A percentile compares a stretch with the other conserved stretches of the same genome.
Evolutionary conservation across 2,797 vertebrate genomes (phyloP).

Genomic region (Notolepis coatsorum): DNA sequence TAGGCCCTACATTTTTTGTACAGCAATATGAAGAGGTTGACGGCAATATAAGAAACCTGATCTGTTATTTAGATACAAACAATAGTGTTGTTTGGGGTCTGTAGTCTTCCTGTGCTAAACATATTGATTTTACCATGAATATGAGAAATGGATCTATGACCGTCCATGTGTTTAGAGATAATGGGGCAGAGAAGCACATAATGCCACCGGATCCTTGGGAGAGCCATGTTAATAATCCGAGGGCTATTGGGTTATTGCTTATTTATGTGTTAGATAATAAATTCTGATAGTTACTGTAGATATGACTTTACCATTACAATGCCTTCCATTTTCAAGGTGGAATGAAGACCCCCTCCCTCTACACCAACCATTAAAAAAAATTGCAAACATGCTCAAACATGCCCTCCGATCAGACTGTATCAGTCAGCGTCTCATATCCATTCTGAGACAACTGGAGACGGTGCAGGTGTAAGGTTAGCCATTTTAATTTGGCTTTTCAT

Average conservation of each 20-base stretch:
- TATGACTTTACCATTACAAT: conserved; percentile 47
- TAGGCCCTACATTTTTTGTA: not conserved
- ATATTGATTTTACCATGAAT: conserved; percentile 63
- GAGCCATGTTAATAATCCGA: conserved; percentile 57
- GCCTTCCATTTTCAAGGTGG: conserved; percentile 34
- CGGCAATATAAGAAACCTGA: not conserved
- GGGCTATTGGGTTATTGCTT: conserved; percentile 48
- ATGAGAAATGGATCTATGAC: conserved; percentile 57
- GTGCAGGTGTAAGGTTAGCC: conserved; percentile 16
- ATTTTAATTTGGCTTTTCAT: conserved; percentile 23
- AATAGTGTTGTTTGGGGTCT: conserved; percentile 31
- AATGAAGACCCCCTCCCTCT: conserved; percentile 41
- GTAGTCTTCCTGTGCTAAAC: conserved; percentile 3
- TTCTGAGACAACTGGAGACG: conserved; percentile 22
- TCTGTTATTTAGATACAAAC: conserved; percentile 25
- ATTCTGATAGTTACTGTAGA: not conserved
- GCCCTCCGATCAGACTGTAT: not conserved
- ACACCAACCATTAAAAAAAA: not conserved
- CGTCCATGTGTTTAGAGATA: conserved; percentile 55
- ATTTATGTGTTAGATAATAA: conserved; percentile 61
- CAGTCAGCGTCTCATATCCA: conserved; percentile 11
- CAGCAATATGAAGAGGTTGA: not conserved
- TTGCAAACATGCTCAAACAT: conserved; percentile 14
- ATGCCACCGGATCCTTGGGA: conserved; percentile 41
- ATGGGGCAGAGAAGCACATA: conserved; percentile 58